Conservation (phyloP, 1,140 invertebrate genomes). For the Drosophila watanabei region DNA sequence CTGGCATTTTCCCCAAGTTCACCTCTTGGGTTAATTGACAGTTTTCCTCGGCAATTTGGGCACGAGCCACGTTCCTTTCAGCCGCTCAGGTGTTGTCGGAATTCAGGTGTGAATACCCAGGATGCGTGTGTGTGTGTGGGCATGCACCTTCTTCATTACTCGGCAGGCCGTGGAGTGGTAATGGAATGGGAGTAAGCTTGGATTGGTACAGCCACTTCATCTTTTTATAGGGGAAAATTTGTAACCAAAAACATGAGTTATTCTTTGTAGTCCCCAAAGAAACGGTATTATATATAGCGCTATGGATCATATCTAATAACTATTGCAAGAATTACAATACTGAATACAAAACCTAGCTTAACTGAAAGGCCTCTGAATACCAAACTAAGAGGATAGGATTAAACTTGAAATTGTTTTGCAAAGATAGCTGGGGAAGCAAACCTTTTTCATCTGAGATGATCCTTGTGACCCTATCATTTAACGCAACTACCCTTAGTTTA, state of each 20-base stretch:
- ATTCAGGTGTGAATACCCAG: slow-evolving; percentile 1
- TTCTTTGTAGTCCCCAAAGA: not conserved
- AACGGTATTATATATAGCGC: not conserved
- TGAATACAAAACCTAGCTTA: not conserved
- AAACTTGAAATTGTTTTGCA: not conserved
- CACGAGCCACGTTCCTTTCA: slow-evolving; percentile 35
- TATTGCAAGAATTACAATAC: not conserved
- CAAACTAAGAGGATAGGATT: not conserved
- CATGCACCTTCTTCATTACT: slow-evolving; percentile 10
- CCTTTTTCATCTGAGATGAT: not conserved
- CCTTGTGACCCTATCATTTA: not conserved
- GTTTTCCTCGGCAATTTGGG: slow-evolving; percentile 56
- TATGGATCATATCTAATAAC: not conserved
- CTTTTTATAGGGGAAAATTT: not conserved
- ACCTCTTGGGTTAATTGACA: slow-evolving; percentile 75
- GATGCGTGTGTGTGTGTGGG: slow-evolving; percentile 2
- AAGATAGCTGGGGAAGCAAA: not conserved
- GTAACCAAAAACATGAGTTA: not conserved
- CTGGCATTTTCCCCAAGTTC: slow-evolving; percentile 60
- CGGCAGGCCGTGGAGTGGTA: not conserved
- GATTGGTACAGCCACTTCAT: not conserved
- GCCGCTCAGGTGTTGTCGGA: slow-evolving; percentile 28
- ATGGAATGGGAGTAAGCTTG: not conserved
- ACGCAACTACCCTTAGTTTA: not conserved
- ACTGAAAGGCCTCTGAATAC: no score